A percentile compares a stretch with the other conserved stretches of the same genome.
Conservation (phyloP, 2,888 invertebrate genomes). For the Drosophila anceps region DNA sequence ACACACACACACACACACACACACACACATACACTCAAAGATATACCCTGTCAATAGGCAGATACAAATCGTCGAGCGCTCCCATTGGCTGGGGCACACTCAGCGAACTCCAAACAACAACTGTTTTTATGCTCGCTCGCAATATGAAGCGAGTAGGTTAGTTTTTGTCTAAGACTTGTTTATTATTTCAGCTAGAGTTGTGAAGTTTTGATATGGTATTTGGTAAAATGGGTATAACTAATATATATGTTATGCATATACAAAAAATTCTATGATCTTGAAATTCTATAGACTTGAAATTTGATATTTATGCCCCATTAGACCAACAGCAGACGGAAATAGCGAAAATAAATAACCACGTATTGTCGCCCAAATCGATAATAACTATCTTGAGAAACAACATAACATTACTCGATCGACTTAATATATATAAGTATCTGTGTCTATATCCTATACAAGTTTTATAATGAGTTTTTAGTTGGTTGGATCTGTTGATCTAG, state of each 20-base stretch:
- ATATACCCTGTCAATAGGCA: constrained; percentile 55
- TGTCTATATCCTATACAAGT: not conserved
- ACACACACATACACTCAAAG: constrained; percentile 8
- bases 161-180: not conserved
- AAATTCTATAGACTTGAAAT: no score
- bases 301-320: no score
- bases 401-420: not conserved
- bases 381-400: no score
- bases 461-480: not conserved
- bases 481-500: not conserved
- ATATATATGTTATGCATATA: no score
- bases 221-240: no score
- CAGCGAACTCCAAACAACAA: constrained; percentile 13
- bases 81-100: constrained; percentile 32
- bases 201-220: no score
- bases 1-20: constrained; percentile 18
- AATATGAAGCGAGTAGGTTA: not conserved
- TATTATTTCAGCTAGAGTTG: no score
- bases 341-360: no score
- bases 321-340: no score
- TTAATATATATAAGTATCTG: not conserved
- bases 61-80: constrained; percentile 47
- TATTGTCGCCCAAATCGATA: no score
- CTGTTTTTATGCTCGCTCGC: not conserved
- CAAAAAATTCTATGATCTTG: no score